Conservation (phyloP, 2,113 vertebrate genomes). For the Gymnorhina tibicen region DNA sequence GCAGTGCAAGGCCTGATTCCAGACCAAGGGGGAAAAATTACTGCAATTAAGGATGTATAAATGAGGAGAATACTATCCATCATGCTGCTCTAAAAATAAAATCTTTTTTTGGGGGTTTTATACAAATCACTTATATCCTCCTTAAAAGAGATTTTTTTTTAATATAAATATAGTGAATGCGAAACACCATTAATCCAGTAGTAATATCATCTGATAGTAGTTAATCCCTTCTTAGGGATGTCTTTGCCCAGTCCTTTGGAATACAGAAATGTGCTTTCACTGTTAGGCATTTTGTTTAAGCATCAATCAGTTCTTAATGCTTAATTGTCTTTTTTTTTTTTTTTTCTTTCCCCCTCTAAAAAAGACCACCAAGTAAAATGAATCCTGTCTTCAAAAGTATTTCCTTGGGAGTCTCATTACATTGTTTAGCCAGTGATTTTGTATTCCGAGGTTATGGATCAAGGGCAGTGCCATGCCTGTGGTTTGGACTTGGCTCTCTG, state of each 20-base stretch:
- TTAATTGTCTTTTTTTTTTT: conserved; percentile 61
- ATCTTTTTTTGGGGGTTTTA: conserved; percentile 36
- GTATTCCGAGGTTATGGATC: conserved; percentile 76
- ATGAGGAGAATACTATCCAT: conserved; percentile 8
- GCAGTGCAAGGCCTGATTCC: neutral
- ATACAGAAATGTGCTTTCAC: conserved; percentile 69
- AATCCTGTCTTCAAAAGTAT: conserved; percentile 56
- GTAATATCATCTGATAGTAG: conserved; percentile 79
- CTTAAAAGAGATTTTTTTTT: conserved; percentile 39
- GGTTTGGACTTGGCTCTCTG: conserved; percentile 68
- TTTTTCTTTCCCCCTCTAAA: neutral
- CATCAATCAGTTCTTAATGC: conserved; percentile 66
- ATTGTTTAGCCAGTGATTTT: conserved; percentile 47
- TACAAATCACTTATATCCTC: conserved; percentile 67
- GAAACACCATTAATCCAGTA: conserved; percentile 74
- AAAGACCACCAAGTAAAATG: conserved; percentile 60
- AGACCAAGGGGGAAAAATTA: neutral
- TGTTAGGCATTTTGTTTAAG: conserved; percentile 70
- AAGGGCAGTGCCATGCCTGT: conserved; percentile 70
- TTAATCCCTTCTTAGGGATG: conserved; percentile 77
- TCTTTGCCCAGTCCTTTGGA: conserved; percentile 65
- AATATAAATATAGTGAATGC: conserved; percentile 67
- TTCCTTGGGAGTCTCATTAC: conserved; percentile 44
- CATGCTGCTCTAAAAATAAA: neutral
- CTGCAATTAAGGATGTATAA: conserved; percentile 45